Evolutionary conservation across 2,113 vertebrate genomes (phyloP), one percentile per base, ranked within the genome.

Genomic region (Onychostruthus taczanowskii): DNA sequence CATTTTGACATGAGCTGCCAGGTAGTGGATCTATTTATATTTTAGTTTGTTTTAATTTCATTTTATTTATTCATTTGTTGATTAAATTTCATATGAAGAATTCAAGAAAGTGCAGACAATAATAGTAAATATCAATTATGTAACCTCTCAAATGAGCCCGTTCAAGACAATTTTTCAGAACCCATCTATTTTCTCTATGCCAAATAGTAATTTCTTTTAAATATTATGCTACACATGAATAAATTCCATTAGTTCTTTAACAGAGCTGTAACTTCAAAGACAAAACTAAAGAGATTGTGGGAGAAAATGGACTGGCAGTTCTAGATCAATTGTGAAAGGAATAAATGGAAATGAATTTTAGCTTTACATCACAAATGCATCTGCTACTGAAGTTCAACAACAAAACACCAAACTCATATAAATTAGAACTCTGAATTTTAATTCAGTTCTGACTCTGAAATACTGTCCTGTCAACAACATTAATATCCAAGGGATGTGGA

Each of bases 111-210:
- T 68, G 37, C 13, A 70, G 44, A 84, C 16, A 88, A 82, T 91
- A 77, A 84, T 37, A 79, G 52, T 80, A 94, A 94, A 92, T 89
- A 94, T 77, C 77, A 94, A 87, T 92, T 89, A 67, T 59, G 24
- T 44, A 83, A 67, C 50, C 6, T 80, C 50, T 94, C 52, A 81
- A 23, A 96, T 75, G 56, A 91, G 12, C 10, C 69, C 85, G 8
- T 84, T 91, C 58, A 84, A 91, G 27, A 68, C 12, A 75, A 75
- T 43, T 91, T 44, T 50, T 87, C 63, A 94, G 58, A 92, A 84
- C 18, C 7, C 31, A 81, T 43, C 43, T 58, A 86, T 87, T 82
- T 87, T 86, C 58, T 81, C 52, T 17, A 67, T 46, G 49, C n/a
- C 43, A 89, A 79, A 33, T 11, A 72, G 44, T 85, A 86, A 93